These are phyloP conservation scores for Anguilla pacifica DNA, from an alignment of 2,797 vertebrate species.

Conservation along the genomic window DNA sequence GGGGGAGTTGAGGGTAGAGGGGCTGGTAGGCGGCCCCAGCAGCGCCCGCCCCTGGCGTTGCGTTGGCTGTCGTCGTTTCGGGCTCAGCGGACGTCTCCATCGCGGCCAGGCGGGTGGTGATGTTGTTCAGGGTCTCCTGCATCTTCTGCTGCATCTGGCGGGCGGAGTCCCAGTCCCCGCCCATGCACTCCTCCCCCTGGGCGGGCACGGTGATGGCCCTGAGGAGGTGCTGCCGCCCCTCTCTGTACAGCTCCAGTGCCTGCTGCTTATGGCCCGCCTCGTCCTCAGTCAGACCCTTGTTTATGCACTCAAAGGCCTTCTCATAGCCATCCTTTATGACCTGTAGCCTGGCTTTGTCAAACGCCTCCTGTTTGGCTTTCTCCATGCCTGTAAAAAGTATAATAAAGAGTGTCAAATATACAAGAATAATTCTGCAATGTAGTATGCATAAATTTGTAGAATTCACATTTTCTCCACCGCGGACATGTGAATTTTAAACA, in stretches of 20 bases:
- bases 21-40: slow-evolving; percentile 40
- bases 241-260: slow-evolving; percentile 82
- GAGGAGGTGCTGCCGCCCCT: slow-evolving; percentile 84
- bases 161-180: slow-evolving; percentile 84
- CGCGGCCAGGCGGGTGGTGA: slow-evolving; percentile 78
- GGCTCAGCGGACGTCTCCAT: slow-evolving; percentile 70
- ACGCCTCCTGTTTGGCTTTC: slow-evolving; percentile 73
- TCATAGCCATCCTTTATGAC: slow-evolving; percentile 89
- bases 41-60: slow-evolving; percentile 29
- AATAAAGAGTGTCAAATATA: background rate
- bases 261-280: slow-evolving; percentile 81
- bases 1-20: slow-evolving; percentile 78
- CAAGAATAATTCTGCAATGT: background rate
- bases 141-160: slow-evolving; percentile 94
- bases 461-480: no score
- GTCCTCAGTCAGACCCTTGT: slow-evolving; percentile 84
- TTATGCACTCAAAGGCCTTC: slow-evolving; percentile 86
- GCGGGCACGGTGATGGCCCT: slow-evolving; percentile 79
- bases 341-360: slow-evolving; percentile 81
- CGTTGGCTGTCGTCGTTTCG: background rate
- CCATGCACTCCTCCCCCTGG: slow-evolving; percentile 68
- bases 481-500: no score
- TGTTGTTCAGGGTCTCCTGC: slow-evolving; percentile 89
- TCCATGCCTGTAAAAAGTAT: slow-evolving; percentile 68
- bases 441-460: no score